Evolutionary conservation across 2,113 vertebrate species (phyloP), one percentile per base, ranked within the genome.

Genomic region (Euleptes europaea): DNA sequence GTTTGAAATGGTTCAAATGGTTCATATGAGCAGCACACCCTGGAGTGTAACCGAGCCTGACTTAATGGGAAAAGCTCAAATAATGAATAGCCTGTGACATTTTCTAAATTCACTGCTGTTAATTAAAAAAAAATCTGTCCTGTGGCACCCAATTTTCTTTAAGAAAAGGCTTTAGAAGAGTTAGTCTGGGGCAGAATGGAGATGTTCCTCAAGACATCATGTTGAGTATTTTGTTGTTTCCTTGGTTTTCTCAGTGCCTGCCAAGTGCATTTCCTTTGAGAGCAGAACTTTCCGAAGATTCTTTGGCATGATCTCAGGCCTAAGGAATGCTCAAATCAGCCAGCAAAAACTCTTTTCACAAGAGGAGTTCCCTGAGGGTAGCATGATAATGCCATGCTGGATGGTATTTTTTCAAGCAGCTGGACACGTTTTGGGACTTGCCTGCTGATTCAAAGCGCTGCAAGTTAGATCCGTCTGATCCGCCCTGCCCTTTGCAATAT

Each of bases 261-360:
- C 76, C 84, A 85, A 63, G 40, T 44, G 23, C 57, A 65, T 79
- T 85, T 85, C 76, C 40, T 85, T 57, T 72, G 57, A 66, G 38
- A 49, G 84, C 51, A 79, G 54, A 72, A 78, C 40, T 33, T 54
- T 79, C 67, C 47, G 67, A 79, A 85, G 76, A 79, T 79, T 49
- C 66, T 72, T 79, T 42, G 38, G 76, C 57, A 38, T 85, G 84
- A 79, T 38, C 67, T 85, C 67, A 85, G 84, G 51, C 69, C 21
- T 47, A 35, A 72, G 51, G 84, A 85, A 79, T 85, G 76, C 38
- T 33, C 15, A 47, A 72, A 79, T 65, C 40, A 72, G 67, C 67
- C 76, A 79, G 76, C 76, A 85, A 79, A 79, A 85, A 79, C 51
- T 71, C 76, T 85, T 72, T 85, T 72, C 76, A 72, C 76, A 72